Conservation (phyloP, 2,888 invertebrate species). For the Acrocera orbiculus region DNA sequence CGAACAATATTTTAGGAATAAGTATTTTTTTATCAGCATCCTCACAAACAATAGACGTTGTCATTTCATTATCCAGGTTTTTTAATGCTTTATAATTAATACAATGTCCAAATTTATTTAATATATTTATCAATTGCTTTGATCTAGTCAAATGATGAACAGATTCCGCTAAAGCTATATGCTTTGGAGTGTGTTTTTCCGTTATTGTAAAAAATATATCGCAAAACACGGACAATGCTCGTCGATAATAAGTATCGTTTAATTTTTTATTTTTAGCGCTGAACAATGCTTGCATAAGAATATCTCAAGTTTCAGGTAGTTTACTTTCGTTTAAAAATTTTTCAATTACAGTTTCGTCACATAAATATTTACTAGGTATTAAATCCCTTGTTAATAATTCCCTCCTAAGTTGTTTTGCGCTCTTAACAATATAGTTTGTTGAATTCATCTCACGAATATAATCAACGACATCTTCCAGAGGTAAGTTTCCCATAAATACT, state of each 20-base stretch:
- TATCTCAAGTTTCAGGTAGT: no score
- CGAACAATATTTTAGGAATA: slow-evolving; percentile 4
- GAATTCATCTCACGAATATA: background rate
- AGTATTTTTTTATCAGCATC: background rate
- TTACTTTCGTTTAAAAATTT: no score
- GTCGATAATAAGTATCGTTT: no score
- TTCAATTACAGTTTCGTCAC: no score
- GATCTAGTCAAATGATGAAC: slow-evolving; percentile 2
- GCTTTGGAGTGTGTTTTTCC: slow-evolving; percentile 1
- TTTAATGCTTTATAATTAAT: slow-evolving; percentile 1
- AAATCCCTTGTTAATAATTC: background rate
- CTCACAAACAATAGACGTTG: background rate
- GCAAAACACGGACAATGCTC: no score
- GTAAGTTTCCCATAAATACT: slow-evolving; percentile 1
- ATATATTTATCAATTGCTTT: background rate
- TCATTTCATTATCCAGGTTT: background rate
- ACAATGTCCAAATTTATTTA: slow-evolving; percentile 2
- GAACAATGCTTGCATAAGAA: slow-evolving; percentile 1
- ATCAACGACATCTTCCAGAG: background rate
- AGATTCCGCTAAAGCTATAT: slow-evolving; percentile 3
- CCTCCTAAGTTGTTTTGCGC: background rate
- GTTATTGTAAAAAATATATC: background rate
- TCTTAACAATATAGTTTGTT: background rate
- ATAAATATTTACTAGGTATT: no score
- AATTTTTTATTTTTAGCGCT: no score